Evolutionary conservation across 1,140 invertebrate genomes (phyloP), one percentile per base, ranked within the genome.

Genomic region (Trissolcus basalis): DNA sequence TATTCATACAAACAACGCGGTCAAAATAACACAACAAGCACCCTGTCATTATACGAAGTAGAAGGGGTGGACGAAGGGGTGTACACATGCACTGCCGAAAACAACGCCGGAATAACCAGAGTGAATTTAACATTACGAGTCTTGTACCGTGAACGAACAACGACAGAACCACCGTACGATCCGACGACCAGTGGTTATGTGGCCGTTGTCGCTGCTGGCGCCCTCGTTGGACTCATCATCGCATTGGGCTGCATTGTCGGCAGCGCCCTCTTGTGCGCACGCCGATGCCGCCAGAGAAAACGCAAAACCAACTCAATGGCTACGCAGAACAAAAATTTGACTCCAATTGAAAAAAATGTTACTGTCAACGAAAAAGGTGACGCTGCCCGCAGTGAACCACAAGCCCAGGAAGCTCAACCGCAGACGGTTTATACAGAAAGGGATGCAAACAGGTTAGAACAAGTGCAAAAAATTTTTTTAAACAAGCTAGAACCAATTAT

Each of bases 21-120:
- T 0, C 79, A 81, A 14, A 82, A 80, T 9, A 88, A 89, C 35
- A 81, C 82, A 35, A 87, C 82, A 19, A 85, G 78, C 51, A 81
- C 77, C 0, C 69, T 87, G 7, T 77, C 82, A 7, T 73, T 87
- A 7, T 81, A 83, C 49, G 75, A 82, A 0, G 77, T 80, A 0
- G 83, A 86, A n/a, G 41, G 69, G 1, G 10, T 71, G 12, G 82
- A 87, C 36, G 95, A 96, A 75, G 95, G 95, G 2, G 94, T 92
- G 3, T 96, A 94, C 80, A 91, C 92, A 0, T 96, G 95, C 81
- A 87, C 93, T 0, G 95, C 95, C 0, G 93, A 95, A 78, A 96
- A 97, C 80, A 91, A 92, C 4, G 95, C 95, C 0, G 95, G 95
- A 11, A 91, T 88, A 53, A 89, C 91, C 0, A 91, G 91, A 58